phyloP scores from a whole-genome alignment of 1,140 invertebrate genomes.

The Zophobas morio region DNA sequence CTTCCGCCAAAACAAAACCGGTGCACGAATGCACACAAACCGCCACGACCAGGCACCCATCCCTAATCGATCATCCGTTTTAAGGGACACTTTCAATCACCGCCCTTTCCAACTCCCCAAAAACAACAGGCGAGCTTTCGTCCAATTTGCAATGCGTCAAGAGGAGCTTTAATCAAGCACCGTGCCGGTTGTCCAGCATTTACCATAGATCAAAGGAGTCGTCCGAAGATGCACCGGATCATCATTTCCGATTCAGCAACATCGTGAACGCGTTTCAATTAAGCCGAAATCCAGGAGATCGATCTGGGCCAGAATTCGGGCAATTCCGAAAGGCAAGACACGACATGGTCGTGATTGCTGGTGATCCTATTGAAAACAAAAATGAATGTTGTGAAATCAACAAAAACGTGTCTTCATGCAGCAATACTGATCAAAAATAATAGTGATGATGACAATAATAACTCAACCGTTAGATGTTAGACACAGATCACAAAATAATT shows the following conservation, averaged over 20 bases:
- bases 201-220: constrained; percentile 21
- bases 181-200: constrained; percentile 14
- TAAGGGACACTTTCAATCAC: too few species aligned
- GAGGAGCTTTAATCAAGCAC: not conserved
- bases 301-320: constrained; percentile 24
- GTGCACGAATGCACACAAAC: too few species aligned
- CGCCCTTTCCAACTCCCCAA: not conserved
- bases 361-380: constrained; percentile 13
- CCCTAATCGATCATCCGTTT: too few species aligned
- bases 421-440: too few species aligned
- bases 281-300: constrained; percentile 26
- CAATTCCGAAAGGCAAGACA: constrained; percentile 10
- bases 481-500: too few species aligned
- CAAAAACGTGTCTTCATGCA: too few species aligned
- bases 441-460: too few species aligned
- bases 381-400: too few species aligned
- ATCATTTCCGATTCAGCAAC: constrained; percentile 36
- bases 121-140: not conserved
- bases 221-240: constrained; percentile 26
- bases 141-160: constrained; percentile 5
- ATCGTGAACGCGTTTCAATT: constrained; percentile 30
- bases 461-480: too few species aligned
- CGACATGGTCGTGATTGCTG: constrained; percentile 38
- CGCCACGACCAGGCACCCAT: too few species aligned
- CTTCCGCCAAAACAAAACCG: too few species aligned